Base-by-base conservation (phyloP, 2,113 vertebrate genomes). In the Tenrec ecaudatus region DNA sequence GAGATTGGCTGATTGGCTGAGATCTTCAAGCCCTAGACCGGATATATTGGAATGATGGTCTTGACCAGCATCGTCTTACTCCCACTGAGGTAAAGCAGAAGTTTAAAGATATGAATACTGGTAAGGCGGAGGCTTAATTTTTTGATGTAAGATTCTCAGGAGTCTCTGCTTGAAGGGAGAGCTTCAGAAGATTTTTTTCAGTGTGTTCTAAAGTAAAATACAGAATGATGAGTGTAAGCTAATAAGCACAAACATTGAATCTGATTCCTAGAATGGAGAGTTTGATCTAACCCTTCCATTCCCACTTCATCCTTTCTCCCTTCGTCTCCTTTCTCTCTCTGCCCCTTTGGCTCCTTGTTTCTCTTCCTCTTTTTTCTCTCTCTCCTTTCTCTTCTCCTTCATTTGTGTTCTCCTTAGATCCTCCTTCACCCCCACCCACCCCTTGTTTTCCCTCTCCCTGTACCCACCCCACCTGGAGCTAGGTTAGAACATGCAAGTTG, bases 111-210 rank as follows among this genome's bases (percentile, higher is more conserved):
- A 40, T 40, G 40, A 40, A 40, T 40, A 7, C 40, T 40, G 40
- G 99, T 99, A 93, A 97, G 93, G 96, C 73, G 3, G 2, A 23
- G 6, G 2, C 25, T n/a, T 83, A 2, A 7, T 73, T 40, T 27
- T 40, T 60, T 89, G 33, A 76, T 27, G 12, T 5, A 14, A 16
- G n/a, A 27, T n/a, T 69, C 0, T 2, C 60, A 79, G 58, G 78
- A 36, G 5, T 31, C 11, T 81, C 53, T 86, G 27, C 69, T 43
- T 71, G 82, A 43, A 40, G 66, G n/a, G 60, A 69, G 82, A 33
- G 20, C 78, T 81, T 47, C 82, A 16, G 60, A 75, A 33, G 31
- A 19, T 47, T 86, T 85, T 60, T 75, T 53, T 53, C 29, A 60
- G 3, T 9, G 6, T n/a, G 82, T 38, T 31, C 29, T n/a, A 14